These are phyloP conservation scores for Lepas anatifera DNA, from an alignment of 2,888 invertebrate species.

Conservation along the genomic window DNA sequence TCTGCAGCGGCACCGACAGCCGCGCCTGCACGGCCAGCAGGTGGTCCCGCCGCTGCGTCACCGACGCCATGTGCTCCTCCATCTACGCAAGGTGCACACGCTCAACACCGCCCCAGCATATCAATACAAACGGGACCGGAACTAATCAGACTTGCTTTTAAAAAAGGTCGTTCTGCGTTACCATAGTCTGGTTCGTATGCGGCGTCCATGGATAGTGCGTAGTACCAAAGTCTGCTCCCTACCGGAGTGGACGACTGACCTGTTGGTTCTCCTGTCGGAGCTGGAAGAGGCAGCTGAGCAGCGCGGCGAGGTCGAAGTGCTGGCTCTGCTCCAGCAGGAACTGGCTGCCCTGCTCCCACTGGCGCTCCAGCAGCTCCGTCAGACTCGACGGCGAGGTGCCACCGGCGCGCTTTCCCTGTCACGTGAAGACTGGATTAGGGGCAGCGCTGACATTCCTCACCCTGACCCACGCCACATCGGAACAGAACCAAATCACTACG, in stretches of 20 bases:
- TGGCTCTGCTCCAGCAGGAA: conserved; percentile 97
- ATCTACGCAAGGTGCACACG: conserved; percentile 42
- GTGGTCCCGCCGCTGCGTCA: conserved; percentile 81
- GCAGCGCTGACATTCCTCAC: too few species aligned
- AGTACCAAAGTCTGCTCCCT: background rate
- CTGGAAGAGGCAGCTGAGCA: conserved; percentile 88
- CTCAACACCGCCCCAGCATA: too few species aligned
- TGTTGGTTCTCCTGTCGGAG: conserved; percentile 70
- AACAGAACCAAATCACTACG: too few species aligned
- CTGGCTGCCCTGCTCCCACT: conserved; percentile 96
- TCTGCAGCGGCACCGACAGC: conserved; percentile 67
- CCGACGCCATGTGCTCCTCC: conserved; percentile 71
- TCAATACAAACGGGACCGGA: too few species aligned
- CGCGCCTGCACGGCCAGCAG: conserved; percentile 88
- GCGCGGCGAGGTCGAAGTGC: conserved; percentile 92
- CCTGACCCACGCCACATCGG: too few species aligned
- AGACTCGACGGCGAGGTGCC: conserved; percentile 56
- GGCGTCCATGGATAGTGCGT: too few species aligned
- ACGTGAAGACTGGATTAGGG: too few species aligned
- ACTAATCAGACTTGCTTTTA: too few species aligned
- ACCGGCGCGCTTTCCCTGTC: background rate
- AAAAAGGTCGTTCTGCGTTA: too few species aligned
- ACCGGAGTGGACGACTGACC: background rate
- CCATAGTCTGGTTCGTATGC: too few species aligned
- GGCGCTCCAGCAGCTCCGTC: conserved; percentile 85